phyloP scores from a whole-genome alignment of 2,113 vertebrate species.

The Ptilorrhoa leucosticta region DNA sequence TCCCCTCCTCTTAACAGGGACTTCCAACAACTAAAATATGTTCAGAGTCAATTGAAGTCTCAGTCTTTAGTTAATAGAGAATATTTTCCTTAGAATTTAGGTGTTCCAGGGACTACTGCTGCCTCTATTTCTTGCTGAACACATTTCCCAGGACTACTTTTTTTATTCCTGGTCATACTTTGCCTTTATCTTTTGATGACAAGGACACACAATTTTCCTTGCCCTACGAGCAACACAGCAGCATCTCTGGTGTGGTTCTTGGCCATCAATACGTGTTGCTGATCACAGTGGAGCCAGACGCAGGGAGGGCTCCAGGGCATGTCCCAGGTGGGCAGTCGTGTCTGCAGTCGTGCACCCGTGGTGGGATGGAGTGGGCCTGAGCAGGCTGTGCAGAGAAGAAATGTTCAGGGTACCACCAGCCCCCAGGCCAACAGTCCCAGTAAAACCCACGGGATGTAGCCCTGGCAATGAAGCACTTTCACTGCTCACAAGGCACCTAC shows the following conservation, averaged over 20 bases:
- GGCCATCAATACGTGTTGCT: fast-evolving
- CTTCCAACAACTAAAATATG: background rate
- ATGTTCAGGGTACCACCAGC: background rate
- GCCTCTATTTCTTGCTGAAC: background rate
- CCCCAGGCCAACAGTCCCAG: background rate
- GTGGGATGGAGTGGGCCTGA: background rate
- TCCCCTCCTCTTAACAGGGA: background rate
- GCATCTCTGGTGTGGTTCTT: background rate
- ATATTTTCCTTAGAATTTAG: background rate
- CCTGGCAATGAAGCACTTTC: background rate
- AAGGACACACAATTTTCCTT: background rate
- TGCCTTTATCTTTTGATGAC: background rate
- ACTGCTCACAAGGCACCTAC: background rate
- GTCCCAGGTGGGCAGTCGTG: fast-evolving
- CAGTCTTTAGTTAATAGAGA: background rate
- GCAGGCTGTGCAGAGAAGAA: background rate
- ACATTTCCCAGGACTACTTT: background rate
- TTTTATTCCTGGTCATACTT: background rate
- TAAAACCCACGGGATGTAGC: fast-evolving
- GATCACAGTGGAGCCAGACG: background rate
- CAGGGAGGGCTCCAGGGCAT: background rate
- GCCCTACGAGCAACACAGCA: background rate
- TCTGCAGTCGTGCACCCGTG: fast-evolving
- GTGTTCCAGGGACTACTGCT: background rate
- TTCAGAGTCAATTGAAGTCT: background rate